These are phyloP conservation scores for Drosophila conformis DNA, from an alignment of 2,888 invertebrate species.

Conservation along the genomic window DNA sequence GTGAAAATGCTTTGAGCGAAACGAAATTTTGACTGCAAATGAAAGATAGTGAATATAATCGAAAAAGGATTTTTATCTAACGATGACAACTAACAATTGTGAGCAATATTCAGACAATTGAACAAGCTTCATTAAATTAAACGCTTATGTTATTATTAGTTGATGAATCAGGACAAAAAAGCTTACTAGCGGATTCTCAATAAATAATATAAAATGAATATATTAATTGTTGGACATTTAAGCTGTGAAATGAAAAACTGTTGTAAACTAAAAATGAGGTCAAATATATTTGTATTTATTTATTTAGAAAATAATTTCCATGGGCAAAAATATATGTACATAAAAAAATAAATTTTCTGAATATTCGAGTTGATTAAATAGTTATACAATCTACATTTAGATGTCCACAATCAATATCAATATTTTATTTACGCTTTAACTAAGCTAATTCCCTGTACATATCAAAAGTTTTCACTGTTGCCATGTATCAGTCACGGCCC, in stretches of 20 bases:
- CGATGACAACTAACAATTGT: not conserved
- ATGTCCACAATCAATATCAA: not conserved
- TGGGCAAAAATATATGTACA: not conserved
- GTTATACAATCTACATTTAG: not conserved
- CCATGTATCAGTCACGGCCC: not conserved
- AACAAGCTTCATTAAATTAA: not conserved
- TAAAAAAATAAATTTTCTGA: not conserved
- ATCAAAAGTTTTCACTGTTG: not conserved
- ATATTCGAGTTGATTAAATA: not conserved
- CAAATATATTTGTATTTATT: not conserved
- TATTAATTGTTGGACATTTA: not conserved
- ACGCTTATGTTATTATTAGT: not conserved
- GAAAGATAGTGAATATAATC: not conserved
- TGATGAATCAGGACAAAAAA: not conserved
- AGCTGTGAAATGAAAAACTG: not conserved
- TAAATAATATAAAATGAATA: not conserved
- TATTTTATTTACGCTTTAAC: not conserved
- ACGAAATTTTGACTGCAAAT: no score
- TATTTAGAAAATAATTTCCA: not conserved
- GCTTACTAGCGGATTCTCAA: not conserved
- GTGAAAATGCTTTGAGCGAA: not conserved
- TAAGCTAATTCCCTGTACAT: not conserved
- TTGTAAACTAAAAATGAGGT: not conserved
- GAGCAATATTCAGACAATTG: not conserved
- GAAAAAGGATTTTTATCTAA: not conserved